Evolutionary conservation across 2,888 invertebrate species (phyloP), one percentile per base, ranked within the genome.

Genomic region (Gnatocerus cornutus): DNA sequence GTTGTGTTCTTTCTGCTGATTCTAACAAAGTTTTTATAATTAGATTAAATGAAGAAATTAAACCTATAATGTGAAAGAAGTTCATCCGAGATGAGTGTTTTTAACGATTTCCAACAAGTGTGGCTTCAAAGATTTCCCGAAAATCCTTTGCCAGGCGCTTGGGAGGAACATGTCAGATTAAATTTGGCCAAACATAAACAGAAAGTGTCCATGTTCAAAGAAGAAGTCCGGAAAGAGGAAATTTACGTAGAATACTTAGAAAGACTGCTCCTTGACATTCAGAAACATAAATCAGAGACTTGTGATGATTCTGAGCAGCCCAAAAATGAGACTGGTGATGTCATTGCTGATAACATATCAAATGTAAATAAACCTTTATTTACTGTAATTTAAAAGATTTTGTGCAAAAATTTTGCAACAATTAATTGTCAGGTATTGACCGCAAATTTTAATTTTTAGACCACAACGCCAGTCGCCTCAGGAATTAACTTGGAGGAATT

Each of bases 91-190:
- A 92, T 92, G 95, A 95, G 94, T 88, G 94, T 95, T 83, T 95
- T 94, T 85, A 92, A 93, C 84, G 95, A 95, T 88, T 95, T 95
- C 87, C 94, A 94, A 87, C 93, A 93, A 85, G 93, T 95, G 86
- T 96, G 96, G 95, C 90, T 92, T 87, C 92, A 95, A 88, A 89
- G 95, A 83, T 96, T 95, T 89, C 95, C 95, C 78, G 94, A 94
- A 83, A 94, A 94, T 87, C 93, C 93, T 78, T 88, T 96, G 80
- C 95, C 96, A 84, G 93, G 93, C 84, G 95, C 95, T 84, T 95
- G 95, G 95, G 95, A 95, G 85, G 95, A 94, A 87, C 95, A 96
- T 88, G 95, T 96, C 82, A 91, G 95, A 83, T 93, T 94, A 77
- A 95, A 95, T 87, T 89, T 96, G 80, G 90, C 92, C 81, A 93